Evolutionary conservation across 2,888 invertebrate genomes (phyloP).

Genomic region (Dynastes hyllus): DNA sequence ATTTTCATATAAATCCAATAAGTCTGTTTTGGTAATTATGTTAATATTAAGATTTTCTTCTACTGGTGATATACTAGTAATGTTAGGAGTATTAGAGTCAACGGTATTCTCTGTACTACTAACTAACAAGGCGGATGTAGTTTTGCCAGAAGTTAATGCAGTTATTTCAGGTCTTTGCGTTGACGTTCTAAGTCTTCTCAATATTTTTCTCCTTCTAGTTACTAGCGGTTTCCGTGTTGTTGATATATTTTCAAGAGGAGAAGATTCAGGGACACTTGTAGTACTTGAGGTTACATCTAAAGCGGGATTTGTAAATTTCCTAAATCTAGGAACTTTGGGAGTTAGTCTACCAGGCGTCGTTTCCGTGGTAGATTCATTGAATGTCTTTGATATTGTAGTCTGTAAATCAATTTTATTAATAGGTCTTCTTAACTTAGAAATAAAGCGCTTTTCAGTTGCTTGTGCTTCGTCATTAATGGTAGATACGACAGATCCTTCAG

Average conservation of each 20-base stretch:
- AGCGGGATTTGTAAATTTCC: constrained; percentile 18
- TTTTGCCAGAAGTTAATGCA: constrained; percentile 12
- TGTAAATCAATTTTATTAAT: neutral
- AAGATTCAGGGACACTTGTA: neutral
- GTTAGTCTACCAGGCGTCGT: constrained; percentile 1
- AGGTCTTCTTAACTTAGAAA: constrained; percentile 26
- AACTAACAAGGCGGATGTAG: neutral
- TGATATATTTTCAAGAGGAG: constrained; percentile 25
- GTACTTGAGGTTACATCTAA: constrained; percentile 25
- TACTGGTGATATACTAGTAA: neutral
- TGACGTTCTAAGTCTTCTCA: constrained; percentile 18
- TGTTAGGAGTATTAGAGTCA: neutral
- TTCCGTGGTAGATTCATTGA: constrained; percentile 4
- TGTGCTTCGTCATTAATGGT: constrained; percentile 35
- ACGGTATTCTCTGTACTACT: neutral
- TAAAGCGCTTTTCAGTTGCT: constrained; percentile 29
- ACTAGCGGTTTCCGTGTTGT: constrained; percentile 13
- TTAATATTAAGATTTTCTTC: constrained; percentile 43
- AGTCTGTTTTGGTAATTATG: constrained; percentile 45
- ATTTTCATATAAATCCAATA: constrained; percentile 33
- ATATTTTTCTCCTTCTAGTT: constrained; percentile 33
- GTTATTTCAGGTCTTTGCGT: constrained; percentile 19
- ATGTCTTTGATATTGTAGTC: neutral
- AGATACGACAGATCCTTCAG: constrained; percentile 15
- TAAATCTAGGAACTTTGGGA: constrained; percentile 31